Base-by-base conservation (phyloP, 1,140 invertebrate species). In the Drosophila micromelanica region DNA sequence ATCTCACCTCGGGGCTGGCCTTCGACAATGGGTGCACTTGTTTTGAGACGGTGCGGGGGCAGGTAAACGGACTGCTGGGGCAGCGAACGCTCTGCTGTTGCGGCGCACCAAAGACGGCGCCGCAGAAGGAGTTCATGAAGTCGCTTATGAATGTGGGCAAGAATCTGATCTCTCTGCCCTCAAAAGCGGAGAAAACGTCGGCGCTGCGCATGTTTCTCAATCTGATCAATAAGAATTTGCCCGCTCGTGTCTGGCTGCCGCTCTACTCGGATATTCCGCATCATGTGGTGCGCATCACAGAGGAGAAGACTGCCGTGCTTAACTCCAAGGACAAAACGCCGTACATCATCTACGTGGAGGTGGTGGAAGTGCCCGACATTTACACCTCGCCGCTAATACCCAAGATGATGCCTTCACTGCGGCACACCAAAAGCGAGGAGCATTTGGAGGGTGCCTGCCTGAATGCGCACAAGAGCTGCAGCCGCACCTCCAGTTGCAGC, bases 321-420 rank as follows among this genome's bases (percentile, higher is more conserved):
- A 99, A 99, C 92, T 99, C 98, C 52, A 99, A 99, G 94, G 98
- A 99, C 92, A 99, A 99, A 96, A 98, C 98, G 45, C 99, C 99
- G 0, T 99, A 98, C 92, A 97, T 99, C 89, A 96, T 99, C 80
- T 99, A 99, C 92, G 96, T 99, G 32, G 99, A 99, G 93, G 97
- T 98, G 4, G 93, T 99, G 12, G 97, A 98, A 93, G 97, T 98
- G 35, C 95, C 97, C 23, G 97, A 99, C 89, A 94, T 98, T 45
- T 95, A 96, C 72, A 95, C 95, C 11, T 96, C 96, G 12, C 95
- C 96, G 12, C 93, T 98, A 51, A 96, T 96, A 70, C 93, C 94
- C 42, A 96, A 98, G 93, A 95, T 96, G 91, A 95, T 96, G 92
- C 95, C 95, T 81, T 95, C 95, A 8, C 92, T 98, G 70, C 93